A percentile compares a stretch with the other conserved stretches of the same genome.
phyloP scores from a whole-genome alignment of 2,888 invertebrate genomes.

The Carterocephalus palaemon region DNA sequence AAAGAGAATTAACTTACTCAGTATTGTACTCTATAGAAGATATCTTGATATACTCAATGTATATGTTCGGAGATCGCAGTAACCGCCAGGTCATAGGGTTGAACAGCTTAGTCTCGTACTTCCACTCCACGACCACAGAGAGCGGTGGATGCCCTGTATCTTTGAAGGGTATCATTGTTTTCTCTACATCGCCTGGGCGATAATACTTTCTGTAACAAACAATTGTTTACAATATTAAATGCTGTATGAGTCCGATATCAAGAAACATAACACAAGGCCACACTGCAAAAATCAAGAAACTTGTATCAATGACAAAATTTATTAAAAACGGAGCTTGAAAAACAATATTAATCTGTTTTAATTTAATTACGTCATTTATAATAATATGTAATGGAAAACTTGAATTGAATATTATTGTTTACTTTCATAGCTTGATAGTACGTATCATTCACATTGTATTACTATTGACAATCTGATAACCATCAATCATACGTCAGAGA shows the following conservation, averaged over 20 bases:
- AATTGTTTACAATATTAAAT: not conserved
- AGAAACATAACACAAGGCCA: too few relatives aligned
- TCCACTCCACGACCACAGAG: conserved; percentile 86
- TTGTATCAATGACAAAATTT: too few relatives aligned
- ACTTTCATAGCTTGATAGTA: too few relatives aligned
- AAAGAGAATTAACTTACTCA: conserved; percentile 69
- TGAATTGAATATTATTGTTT: too few relatives aligned
- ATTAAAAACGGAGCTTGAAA: too few relatives aligned
- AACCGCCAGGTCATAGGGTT: conserved; percentile 92
- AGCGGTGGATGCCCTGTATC: conserved; percentile 82
- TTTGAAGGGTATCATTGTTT: conserved; percentile 82
- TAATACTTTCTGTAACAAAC: conserved; percentile 74
- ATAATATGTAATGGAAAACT: too few relatives aligned
- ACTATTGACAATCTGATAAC: too few relatives aligned
- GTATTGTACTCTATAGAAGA: conserved; percentile 85
- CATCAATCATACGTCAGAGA: too few relatives aligned
- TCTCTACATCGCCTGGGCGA: conserved; percentile 85
- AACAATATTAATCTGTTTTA: too few relatives aligned
- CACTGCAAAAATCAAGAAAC: too few relatives aligned
- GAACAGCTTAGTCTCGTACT: conserved; percentile 86
- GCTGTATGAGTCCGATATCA: not conserved
- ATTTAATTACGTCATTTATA: too few relatives aligned
- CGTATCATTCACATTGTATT: too few relatives aligned
- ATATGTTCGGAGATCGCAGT: conserved; percentile 85
- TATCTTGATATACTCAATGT: conserved; percentile 84